A percentile compares a stretch with the other conserved stretches of the same genome.
Evolutionary conservation across 2,797 vertebrate genomes (phyloP).

Genomic region (Pangasius mekongensis): DNA sequence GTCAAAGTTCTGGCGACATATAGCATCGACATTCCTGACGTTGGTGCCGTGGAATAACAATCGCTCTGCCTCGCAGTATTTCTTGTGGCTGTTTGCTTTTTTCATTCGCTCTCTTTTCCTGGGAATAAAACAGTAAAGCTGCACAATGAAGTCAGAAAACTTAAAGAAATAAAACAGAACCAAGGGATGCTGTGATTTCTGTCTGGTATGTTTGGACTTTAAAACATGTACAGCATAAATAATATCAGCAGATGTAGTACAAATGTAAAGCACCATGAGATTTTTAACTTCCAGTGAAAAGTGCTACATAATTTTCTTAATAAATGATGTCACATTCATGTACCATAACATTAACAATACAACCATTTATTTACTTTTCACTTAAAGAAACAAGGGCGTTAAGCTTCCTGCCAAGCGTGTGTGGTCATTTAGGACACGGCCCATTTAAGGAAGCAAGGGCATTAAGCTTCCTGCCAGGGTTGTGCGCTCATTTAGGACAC

Average conservation of each 20-base stretch:
- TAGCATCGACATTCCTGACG: slow-evolving; percentile 65
- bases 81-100: slow-evolving; percentile 57
- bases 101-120: slow-evolving; percentile 86
- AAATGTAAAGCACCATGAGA: background rate
- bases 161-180: background rate
- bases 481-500: no score
- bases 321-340: background rate
- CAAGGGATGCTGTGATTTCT: no score
- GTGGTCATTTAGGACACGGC: no score
- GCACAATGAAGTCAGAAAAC: no score
- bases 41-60: slow-evolving; percentile 80
- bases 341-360: background rate
- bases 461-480: background rate
- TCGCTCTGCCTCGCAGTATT: slow-evolving; percentile 33
- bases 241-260: background rate
- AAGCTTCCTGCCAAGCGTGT: background rate
- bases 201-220: background rate
- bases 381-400: background rate
- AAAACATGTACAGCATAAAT: background rate
- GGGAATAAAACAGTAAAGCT: slow-evolving; percentile 9
- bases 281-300: background rate
- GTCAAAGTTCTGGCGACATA: slow-evolving; percentile 84
- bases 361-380: background rate
- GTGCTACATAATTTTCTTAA: background rate
- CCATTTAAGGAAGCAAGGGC: background rate